A percentile compares a stretch with the other conserved stretches of the same genome.
Conservation (phyloP, 2,888 invertebrate genomes). For the Sarcophaga rosellei region DNA sequence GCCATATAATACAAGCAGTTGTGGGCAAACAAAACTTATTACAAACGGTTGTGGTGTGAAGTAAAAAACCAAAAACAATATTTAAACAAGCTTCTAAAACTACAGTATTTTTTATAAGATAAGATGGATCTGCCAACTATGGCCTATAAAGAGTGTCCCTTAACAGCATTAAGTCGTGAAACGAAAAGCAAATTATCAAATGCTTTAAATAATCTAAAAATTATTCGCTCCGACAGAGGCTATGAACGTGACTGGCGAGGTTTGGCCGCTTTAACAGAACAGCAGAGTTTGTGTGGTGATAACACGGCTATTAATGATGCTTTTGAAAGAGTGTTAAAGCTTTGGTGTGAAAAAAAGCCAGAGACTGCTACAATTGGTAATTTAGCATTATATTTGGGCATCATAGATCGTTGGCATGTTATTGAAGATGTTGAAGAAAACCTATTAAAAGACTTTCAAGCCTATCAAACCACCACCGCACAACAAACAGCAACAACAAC, state of each 20-base stretch:
- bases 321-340: constrained; percentile 83
- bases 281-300: constrained; percentile 83
- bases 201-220: constrained; percentile 86
- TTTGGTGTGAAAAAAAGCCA: constrained; percentile 82
- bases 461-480: background rate
- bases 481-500: background rate
- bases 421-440: constrained; percentile 85
- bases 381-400: constrained; percentile 84
- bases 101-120: too few species aligned
- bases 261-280: constrained; percentile 85
- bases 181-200: constrained; percentile 83
- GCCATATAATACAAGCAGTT: too few species aligned
- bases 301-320: constrained; percentile 82
- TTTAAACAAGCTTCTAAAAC: background rate
- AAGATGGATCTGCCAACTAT: background rate
- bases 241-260: constrained; percentile 89
- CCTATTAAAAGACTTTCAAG: constrained; percentile 74
- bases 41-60: too few species aligned
- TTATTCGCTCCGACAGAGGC: constrained; percentile 85
- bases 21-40: too few species aligned
- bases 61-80: too few species aligned
- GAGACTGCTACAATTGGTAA: constrained; percentile 83
- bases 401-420: constrained; percentile 89
- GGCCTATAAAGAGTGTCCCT: constrained; percentile 75
- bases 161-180: constrained; percentile 80